These are phyloP conservation scores for Yponomeuta sedellus DNA, from an alignment of 2,888 invertebrate species.

Conservation along the genomic window DNA sequence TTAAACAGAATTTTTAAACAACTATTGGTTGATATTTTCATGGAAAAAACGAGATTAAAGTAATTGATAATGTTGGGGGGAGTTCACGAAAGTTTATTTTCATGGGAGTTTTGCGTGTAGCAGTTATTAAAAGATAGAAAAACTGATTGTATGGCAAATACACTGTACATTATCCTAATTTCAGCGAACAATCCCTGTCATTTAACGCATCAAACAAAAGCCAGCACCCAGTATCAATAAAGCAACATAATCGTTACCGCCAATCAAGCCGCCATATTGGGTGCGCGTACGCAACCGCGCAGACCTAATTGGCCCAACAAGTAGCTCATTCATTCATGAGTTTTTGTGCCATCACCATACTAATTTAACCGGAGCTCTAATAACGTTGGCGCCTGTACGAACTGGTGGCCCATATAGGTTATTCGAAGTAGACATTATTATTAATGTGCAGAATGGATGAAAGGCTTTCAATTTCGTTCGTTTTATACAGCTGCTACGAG, in stretches of 20 bases:
- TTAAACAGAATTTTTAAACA: too few relatives aligned
- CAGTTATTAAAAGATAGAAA: too few relatives aligned
- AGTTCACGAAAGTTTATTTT: too few relatives aligned
- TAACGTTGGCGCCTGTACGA: not conserved
- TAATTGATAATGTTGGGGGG: too few relatives aligned
- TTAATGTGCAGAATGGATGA: not conserved
- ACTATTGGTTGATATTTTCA: too few relatives aligned
- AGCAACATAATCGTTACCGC: not conserved
- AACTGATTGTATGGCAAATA: too few relatives aligned
- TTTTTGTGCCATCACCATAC: not conserved
- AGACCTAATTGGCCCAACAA: constrained; percentile 15
- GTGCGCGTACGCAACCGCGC: constrained; percentile 20
- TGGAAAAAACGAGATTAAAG: too few relatives aligned
- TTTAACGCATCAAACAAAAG: not conserved
- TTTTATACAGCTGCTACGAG: too few relatives aligned
- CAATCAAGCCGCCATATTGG: constrained; percentile 11
- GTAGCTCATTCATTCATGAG: constrained; percentile 23
- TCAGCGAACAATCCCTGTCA: not conserved
- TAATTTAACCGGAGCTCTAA: not conserved
- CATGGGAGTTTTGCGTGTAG: too few relatives aligned
- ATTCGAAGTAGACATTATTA: not conserved
- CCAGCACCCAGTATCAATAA: not conserved
- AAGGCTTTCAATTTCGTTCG: not conserved
- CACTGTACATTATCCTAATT: too few relatives aligned
- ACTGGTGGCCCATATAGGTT: not conserved